These are phyloP conservation scores for Pygocentrus nattereri DNA, from an alignment of 2,797 vertebrate species.

Conservation along the genomic window DNA sequence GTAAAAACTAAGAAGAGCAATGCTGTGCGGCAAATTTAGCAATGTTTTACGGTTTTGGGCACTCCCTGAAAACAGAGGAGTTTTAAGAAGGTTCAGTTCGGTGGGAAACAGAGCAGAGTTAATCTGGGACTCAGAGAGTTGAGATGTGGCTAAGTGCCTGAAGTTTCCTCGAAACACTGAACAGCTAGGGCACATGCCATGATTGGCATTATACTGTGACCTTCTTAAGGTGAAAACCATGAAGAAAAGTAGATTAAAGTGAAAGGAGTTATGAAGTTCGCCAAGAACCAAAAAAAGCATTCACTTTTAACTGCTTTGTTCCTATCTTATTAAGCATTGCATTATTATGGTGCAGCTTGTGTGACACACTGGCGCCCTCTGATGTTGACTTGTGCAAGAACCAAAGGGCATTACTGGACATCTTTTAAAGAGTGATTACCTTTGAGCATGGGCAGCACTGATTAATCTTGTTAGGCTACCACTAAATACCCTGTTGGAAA, in stretches of 20 bases:
- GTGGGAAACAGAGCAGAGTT: slow-evolving; percentile 9
- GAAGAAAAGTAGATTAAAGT: not conserved
- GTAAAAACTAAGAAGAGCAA: slow-evolving; percentile 13
- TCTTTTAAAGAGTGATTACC: slow-evolving; percentile 28
- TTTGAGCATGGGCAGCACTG: slow-evolving; percentile 43
- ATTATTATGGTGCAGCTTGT: not conserved
- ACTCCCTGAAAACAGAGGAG: slow-evolving; percentile 1
- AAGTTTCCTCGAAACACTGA: slow-evolving; percentile 16
- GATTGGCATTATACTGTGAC: not conserved
- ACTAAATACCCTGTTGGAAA: slow-evolving; percentile 21
- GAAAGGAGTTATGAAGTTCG: not conserved
- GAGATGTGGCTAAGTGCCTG: not conserved
- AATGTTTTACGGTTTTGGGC: slow-evolving; percentile 28
- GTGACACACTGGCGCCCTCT: slow-evolving; percentile 45
- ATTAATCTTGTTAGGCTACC: slow-evolving; percentile 50
- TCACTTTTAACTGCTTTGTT: not conserved
- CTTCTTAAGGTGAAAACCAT: not conserved
- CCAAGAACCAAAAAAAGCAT: not conserved
- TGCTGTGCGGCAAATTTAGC: slow-evolving; percentile 27
- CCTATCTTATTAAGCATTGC: not conserved
- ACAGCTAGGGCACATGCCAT: not conserved
- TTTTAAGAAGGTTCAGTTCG: not conserved
- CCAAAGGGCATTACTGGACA: slow-evolving; percentile 17
- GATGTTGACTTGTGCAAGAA: slow-evolving; percentile 4
- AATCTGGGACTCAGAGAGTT: not conserved